A percentile compares a stretch with the other conserved stretches of the same genome.
Conservation (phyloP, 2,113 vertebrate species). For the Antigone vipio region DNA sequence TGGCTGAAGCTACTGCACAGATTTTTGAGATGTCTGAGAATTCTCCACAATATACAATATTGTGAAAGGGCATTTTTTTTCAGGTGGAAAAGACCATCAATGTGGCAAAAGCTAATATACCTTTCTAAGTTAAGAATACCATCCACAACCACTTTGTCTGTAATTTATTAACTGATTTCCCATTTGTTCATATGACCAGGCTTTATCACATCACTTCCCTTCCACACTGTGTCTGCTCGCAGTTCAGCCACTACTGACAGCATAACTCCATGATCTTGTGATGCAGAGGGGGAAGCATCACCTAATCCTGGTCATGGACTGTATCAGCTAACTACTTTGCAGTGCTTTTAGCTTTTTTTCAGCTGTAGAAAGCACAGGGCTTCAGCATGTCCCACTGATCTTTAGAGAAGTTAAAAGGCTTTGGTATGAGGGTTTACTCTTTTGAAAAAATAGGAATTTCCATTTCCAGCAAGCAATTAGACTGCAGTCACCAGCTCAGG, state of each 20-base stretch:
- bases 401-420: not conserved
- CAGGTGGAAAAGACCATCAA: not conserved
- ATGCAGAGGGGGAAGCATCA: not conserved
- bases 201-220: not conserved
- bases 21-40: not conserved
- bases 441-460: not conserved
- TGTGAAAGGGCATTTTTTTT: not conserved
- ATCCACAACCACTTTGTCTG: not conserved
- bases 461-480: not conserved
- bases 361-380: not conserved
- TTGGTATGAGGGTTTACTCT: not conserved
- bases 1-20: not conserved
- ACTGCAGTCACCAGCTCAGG: not conserved
- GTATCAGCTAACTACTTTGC: not conserved
- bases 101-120: not conserved
- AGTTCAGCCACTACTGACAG: not conserved
- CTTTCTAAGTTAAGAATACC: not conserved
- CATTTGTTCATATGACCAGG: accelerated
- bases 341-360: not conserved
- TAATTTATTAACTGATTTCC: not conserved
- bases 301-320: not conserved
- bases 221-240: not conserved
- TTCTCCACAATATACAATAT: not conserved
- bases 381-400: not conserved
- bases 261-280: not conserved